Percentiles rank a stretch among this genome's conserved stretches.
Conservation (phyloP, 2,888 invertebrate genomes). For the Asteroscopus sphinx region DNA sequence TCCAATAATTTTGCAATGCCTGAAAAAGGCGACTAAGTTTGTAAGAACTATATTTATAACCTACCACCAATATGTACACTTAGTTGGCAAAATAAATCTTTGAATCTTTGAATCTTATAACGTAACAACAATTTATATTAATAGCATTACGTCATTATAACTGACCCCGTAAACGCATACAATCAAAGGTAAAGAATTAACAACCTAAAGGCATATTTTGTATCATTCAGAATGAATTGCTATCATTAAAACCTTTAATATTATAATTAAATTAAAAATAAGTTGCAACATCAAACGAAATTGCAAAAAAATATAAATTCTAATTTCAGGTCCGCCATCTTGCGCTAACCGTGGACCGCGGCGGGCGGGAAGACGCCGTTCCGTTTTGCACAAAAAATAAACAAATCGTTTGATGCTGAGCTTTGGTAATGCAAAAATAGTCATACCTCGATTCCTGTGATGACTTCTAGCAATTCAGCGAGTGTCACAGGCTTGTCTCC, state of each 20-base stretch:
- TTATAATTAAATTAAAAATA: neutral
- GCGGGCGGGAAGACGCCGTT: constrained; percentile 82
- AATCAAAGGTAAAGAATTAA: neutral
- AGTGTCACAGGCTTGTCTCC: constrained; percentile 81
- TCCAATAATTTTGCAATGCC: no score
- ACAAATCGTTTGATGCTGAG: constrained; percentile 63
- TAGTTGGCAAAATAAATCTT: no score
- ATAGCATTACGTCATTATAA: constrained; percentile 29
- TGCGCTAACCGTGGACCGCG: constrained; percentile 64
- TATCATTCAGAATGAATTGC: neutral
- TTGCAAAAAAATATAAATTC: neutral
- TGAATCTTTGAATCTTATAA: no score
- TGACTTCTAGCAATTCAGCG: constrained; percentile 79
- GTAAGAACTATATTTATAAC: no score
- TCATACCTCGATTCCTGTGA: constrained; percentile 84
- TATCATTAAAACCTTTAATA: neutral
- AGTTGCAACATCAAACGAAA: constrained; percentile 44
- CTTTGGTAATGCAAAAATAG: constrained; percentile 37
- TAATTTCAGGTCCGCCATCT: constrained; percentile 70
- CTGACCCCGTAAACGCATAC: constrained; percentile 57
- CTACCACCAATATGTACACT: no score
- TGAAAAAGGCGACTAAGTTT: no score
- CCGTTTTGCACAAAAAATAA: constrained; percentile 83
- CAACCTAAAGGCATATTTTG: neutral
- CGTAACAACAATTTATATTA: neutral